These are phyloP conservation scores for Aurelia aurita complex sp. Pacific DNA, from an alignment of 30 jellyfish, hydroid and myxozoan species.

Conservation along the genomic window DNA sequence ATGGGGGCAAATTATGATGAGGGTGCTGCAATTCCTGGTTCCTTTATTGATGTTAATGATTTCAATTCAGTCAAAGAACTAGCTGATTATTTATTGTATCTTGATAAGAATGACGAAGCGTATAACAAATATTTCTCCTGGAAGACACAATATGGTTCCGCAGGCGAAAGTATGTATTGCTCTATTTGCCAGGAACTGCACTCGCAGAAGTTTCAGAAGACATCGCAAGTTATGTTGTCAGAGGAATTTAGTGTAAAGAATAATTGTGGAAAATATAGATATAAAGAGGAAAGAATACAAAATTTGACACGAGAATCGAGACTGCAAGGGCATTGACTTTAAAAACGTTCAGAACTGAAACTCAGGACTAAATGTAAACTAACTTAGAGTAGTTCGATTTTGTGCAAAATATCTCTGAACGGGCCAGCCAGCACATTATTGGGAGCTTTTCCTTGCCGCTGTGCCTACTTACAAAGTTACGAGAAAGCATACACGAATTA, in stretches of 20 bases:
- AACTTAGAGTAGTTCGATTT: too few relatives aligned
- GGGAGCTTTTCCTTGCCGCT: too few relatives aligned
- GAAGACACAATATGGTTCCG: slow-evolving; percentile 55
- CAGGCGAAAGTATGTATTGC: not conserved
- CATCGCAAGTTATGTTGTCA: not conserved
- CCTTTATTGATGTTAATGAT: too few relatives aligned
- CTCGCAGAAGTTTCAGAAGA: not conserved
- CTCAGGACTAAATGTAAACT: too few relatives aligned
- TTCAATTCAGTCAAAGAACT: slow-evolving; percentile 61
- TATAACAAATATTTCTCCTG: slow-evolving; percentile 77
- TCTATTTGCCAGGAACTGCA: slow-evolving; percentile 10
- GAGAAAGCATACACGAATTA: too few relatives aligned
- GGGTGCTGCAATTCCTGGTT: slow-evolving; percentile 15
- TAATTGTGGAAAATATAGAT: not conserved
- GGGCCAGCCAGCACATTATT: too few relatives aligned
- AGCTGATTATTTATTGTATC: slow-evolving; percentile 58
- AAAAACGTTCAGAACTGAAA: too few relatives aligned
- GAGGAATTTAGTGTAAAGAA: not conserved
- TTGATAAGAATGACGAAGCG: slow-evolving; percentile 65
- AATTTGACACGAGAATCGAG: not conserved
- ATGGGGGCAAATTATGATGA: slow-evolving; percentile 80
- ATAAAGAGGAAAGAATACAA: not conserved
- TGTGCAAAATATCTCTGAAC: too few relatives aligned
- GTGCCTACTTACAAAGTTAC: too few relatives aligned
- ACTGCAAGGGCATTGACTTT: not conserved